Evolutionary conservation across 2,113 vertebrate genomes (phyloP), one percentile per base, ranked within the genome.

Genomic region (Australoheros scitulus): DNA sequence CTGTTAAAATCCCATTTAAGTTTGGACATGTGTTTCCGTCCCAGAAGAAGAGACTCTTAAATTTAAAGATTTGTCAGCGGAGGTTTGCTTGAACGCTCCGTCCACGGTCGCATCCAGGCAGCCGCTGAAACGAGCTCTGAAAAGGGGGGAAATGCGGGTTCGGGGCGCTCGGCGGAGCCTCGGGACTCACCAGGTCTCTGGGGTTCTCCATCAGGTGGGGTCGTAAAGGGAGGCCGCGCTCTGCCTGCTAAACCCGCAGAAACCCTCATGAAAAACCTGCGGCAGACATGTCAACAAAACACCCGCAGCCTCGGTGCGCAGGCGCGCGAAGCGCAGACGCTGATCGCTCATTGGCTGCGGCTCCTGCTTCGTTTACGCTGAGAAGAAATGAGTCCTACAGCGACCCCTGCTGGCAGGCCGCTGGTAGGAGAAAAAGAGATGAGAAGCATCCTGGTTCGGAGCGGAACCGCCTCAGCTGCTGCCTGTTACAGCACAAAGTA

Each of bases 111-210:
- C 13, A 61, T 22, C 68, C n/a, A 68, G 65, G 34, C 50, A 47
- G 50, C 50, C 57, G 83, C 41, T 50, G 2, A 29, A 18, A 68
- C 43, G 81, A 36, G 41, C 80, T 43, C 52, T 77, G 61, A 72
- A 88, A 87, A 80, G 76, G 61, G 17, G 56, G 11, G 5, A 26
- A 76, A n/a, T 2, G 32, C 24, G 22, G 3, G 7, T 13, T 77
- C 26, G 17, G 1, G 36, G 20, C n/a, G 36, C 3, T 22, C 13
- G 18, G 18, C 56, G 50, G 6, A 15, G 47, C 36, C 75, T 3
- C 59, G 2, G 15, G 2, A 92, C 93, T 94, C 83, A 94, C 91
- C 89, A 86, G 79, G 72, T 94, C 91, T 89, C 89, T 70, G 60
- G 88, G 57, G 60, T 77, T 88, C 26, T 92, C 92, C 93, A 94